Base-by-base conservation (phyloP, 2,888 invertebrate genomes). In the Podotricha telesiphe region DNA sequence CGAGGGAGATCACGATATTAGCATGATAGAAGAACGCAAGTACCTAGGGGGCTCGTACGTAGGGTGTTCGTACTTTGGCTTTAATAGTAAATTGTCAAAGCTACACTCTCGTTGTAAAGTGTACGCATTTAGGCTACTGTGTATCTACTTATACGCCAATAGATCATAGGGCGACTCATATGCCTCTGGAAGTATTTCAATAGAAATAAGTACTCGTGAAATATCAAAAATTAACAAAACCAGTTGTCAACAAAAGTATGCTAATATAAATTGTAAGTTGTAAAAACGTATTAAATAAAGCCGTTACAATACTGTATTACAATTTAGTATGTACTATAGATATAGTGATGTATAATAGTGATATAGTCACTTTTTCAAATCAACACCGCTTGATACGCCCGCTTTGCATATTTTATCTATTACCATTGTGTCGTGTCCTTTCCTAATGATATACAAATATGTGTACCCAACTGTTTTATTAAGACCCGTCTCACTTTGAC, bases 391-490 rank as follows among this genome's bases (percentile, higher is more conserved):
- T 83, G 81, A 84, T 82, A 79, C 80, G 82, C 81, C 84, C 80
- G 74, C 80, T 89, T 88, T 91, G 88, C 87, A 92, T 92, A 91
- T 89, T 90, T 86, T 78, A 91, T 89, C 84, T 85, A 86, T 86
- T 79, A 79, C 82, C 78, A 86, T 89, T 89, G 88, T 86, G 81
- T 80, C 75, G 69, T 70, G 73, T 74, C 68, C 77, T 76, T 79
- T 72, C 78, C 84, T 89, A 91, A 91, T 84, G 85, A 89, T 84
- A 79, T 85, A 86, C 87, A 91, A 90, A 91, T 87, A 89, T 76
- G 76, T 80, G 78, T 78, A 72, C 70, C 65, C 73, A 74, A 73
- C 77, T 74, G 79, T 77, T 81, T 86, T 86, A 86, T 83, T 83
- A 84, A 78, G 80, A 80, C 75, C 78, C 75, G 76, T 74, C 77